These are phyloP conservation scores for Drosophila mettleri DNA, from an alignment of 2,888 invertebrate species.

Conservation along the genomic window DNA sequence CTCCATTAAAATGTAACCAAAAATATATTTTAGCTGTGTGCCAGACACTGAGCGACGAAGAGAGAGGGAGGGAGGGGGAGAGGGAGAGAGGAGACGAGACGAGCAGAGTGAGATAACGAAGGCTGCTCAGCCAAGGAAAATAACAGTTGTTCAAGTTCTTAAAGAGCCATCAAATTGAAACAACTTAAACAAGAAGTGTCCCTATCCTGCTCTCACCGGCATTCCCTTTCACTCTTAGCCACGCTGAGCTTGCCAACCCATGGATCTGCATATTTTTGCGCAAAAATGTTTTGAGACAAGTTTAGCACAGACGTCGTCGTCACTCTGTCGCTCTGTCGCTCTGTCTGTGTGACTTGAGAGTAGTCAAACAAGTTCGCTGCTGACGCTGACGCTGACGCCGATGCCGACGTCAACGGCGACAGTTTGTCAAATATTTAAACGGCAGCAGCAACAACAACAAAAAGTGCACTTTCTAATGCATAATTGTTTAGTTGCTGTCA, in stretches of 20 bases:
- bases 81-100: too few species aligned
- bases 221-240: neutral
- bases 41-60: neutral
- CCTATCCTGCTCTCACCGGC: neutral
- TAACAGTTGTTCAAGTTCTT: constrained; percentile 56
- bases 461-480: constrained; percentile 43
- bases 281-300: constrained; percentile 44
- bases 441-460: constrained; percentile 5
- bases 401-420: constrained; percentile 1
- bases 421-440: constrained; percentile 63
- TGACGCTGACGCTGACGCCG: neutral
- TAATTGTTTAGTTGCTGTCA: constrained; percentile 49
- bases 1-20: constrained; percentile 49
- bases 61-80: neutral
- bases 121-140: constrained; percentile 8
- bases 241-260: constrained; percentile 1
- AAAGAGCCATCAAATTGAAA: constrained; percentile 53
- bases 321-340: constrained; percentile 7
- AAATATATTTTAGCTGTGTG: constrained; percentile 9
- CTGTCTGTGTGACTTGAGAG: constrained; percentile 5
- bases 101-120: neutral
- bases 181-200: constrained; percentile 41
- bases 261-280: constrained; percentile 29
- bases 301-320: constrained; percentile 4
- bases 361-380: constrained; percentile 25